Evolutionary conservation across 2,113 vertebrate species (phyloP), one percentile per base, ranked within the genome.

Genomic region (Seriola rivoliana): DNA sequence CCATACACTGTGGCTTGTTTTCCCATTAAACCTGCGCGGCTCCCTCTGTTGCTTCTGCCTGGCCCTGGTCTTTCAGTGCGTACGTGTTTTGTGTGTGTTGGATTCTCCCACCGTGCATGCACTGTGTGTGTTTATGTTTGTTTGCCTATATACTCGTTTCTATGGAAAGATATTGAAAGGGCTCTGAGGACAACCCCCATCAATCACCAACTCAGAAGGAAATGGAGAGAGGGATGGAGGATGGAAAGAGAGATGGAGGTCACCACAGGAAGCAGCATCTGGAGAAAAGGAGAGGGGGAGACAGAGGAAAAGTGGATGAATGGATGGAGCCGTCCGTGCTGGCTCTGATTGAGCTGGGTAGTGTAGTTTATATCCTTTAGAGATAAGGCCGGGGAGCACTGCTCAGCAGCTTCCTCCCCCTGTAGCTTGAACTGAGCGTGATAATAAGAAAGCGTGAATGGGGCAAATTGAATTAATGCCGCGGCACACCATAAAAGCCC

Each of bases 381-480:
- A 93, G 93, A 94, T 94, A 93, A 94, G 89, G 78, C 78, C 36
- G 81, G 82, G 85, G 73, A 89, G 87, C 85, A 76, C 66, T 72
- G 93, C 93, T 92, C 90, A 89, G 92, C 87, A 83, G 87, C 91
- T 91, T 90, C 84, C 86, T 89, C 80, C 85, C 78, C 90, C 86
- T 88, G 87, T 90, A 92, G 91, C 88, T 89, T 71, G 87, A 91
- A 87, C 90, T 68, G 88, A 89, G 90, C 54, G 25, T 79, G 90
- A 93, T 94, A 91, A 93, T 93, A 93, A 87, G 80, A 91, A 87
- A 90, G 84, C 71, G 88, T 93, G 93, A 94, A 93, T 92, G 88
- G 90, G 90, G 92, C 91, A 94, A 94, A 94, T 94, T 94, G 89
- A 94, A 94, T 94, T 94, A 94, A 94, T 92, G 88, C 86, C 5